Conservation (phyloP, 2,113 vertebrate genomes). For the Lucifuga dentata region DNA sequence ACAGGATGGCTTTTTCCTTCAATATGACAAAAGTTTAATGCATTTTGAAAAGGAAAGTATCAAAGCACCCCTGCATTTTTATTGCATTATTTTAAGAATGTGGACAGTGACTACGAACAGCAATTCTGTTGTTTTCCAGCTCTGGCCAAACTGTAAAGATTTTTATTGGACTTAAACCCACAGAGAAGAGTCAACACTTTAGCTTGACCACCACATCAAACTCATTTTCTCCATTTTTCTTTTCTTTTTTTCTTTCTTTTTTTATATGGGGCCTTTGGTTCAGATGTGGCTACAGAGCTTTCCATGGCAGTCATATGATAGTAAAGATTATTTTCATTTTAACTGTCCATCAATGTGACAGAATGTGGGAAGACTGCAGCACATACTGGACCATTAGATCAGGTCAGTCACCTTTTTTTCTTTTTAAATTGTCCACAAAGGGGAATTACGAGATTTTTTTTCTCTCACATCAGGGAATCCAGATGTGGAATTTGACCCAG, state of each 20-base stretch:
- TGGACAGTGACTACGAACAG: slow-evolving; percentile 37
- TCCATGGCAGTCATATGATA: slow-evolving; percentile 51
- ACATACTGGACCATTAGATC: slow-evolving; percentile 11
- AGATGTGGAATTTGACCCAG: slow-evolving; percentile 63
- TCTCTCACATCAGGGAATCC: slow-evolving; percentile 45
- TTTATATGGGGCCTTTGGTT: no score
- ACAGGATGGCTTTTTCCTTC: slow-evolving; percentile 30
- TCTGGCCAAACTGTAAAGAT: slow-evolving; percentile 47
- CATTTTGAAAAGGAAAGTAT: slow-evolving; percentile 28
- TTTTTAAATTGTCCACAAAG: slow-evolving; percentile 48
- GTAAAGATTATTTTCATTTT: slow-evolving; percentile 34
- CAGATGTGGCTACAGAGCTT: slow-evolving; percentile 37
- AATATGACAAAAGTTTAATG: slow-evolving; percentile 45
- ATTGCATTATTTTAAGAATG: slow-evolving; percentile 42
- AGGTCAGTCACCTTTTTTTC: slow-evolving; percentile 41
- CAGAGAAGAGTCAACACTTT: slow-evolving; percentile 49
- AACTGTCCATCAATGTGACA: slow-evolving; percentile 39
- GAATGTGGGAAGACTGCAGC: slow-evolving; percentile 39
- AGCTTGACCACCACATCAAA: slow-evolving; percentile 69
- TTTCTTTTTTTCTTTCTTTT: neutral
- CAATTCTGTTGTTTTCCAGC: slow-evolving; percentile 62
- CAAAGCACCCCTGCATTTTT: slow-evolving; percentile 26
- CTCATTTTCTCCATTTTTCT: slow-evolving; percentile 31
- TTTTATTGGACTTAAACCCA: slow-evolving; percentile 57
- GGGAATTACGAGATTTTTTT: slow-evolving; percentile 50